These are phyloP conservation scores for Apoda limacodes DNA, from an alignment of 2,888 invertebrate species.

Conservation along the genomic window DNA sequence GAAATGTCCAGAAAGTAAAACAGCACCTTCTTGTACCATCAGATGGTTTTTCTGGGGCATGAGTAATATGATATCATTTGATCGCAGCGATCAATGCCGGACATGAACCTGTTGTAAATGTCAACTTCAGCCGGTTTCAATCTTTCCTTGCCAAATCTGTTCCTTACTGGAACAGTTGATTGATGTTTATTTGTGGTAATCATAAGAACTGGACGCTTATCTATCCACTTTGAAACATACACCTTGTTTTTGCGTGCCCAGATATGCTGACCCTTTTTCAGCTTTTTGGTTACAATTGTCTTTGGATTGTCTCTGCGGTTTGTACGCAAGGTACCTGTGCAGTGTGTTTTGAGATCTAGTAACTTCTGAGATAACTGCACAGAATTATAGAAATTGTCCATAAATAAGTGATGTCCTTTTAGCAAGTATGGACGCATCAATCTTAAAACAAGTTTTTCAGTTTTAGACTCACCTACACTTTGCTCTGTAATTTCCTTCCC, in stretches of 20 bases:
- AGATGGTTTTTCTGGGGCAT: slow-evolving; percentile 13
- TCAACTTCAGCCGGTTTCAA: slow-evolving; percentile 9
- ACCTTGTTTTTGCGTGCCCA: slow-evolving; percentile 25
- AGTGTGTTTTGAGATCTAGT: slow-evolving; percentile 17
- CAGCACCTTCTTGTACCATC: slow-evolving; percentile 10
- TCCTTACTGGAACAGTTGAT: slow-evolving; percentile 16
- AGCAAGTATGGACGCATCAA: slow-evolving; percentile 19
- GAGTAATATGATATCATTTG: slow-evolving; percentile 13
- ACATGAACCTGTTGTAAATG: slow-evolving; percentile 12
- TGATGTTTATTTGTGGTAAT: slow-evolving; percentile 26
- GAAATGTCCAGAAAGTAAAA: slow-evolving; percentile 9
- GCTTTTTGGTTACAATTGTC: slow-evolving; percentile 16
- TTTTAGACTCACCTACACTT: slow-evolving; percentile 9
- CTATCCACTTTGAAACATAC: slow-evolving; percentile 26
- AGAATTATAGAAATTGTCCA: slow-evolving; percentile 22
- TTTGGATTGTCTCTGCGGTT: slow-evolving; percentile 20
- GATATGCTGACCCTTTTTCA: slow-evolving; percentile 25
- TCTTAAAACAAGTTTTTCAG: slow-evolving; percentile 18
- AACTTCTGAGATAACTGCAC: slow-evolving; percentile 17
- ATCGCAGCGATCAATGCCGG: slow-evolving; percentile 13
- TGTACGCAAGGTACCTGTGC: slow-evolving; percentile 18
- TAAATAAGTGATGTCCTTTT: slow-evolving; percentile 19
- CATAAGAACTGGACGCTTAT: slow-evolving; percentile 24
- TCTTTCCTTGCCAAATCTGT: slow-evolving; percentile 13
- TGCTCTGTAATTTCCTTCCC: slow-evolving; percentile 15